Evolutionary conservation across 1,140 invertebrate genomes (phyloP).

Genomic region (Elysia chlorotica): DNA sequence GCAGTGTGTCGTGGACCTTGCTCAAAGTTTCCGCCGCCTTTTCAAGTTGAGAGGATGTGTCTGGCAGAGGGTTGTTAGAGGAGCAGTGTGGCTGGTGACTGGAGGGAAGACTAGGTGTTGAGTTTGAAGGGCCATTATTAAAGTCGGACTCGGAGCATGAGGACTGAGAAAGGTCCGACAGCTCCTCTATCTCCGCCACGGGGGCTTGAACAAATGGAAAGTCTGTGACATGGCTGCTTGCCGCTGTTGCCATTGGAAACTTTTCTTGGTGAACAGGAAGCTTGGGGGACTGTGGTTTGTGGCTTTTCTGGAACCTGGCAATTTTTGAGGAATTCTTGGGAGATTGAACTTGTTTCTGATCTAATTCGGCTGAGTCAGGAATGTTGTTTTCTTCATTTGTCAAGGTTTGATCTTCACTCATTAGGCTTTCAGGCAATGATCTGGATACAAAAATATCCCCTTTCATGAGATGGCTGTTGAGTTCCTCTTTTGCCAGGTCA

Average conservation of each 20-base stretch:
- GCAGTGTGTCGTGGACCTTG: slow-evolving; percentile 12
- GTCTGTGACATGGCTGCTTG: not conserved
- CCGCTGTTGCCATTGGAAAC: not conserved
- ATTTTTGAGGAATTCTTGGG: too few relatives aligned
- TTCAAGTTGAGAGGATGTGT: slow-evolving; percentile 9
- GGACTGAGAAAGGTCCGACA: slow-evolving; percentile 32
- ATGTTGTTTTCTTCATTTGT: too few relatives aligned
- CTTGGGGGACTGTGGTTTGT: too few relatives aligned
- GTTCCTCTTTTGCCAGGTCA: too few relatives aligned
- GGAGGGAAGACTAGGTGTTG: slow-evolving; percentile 9
- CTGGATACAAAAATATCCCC: too few relatives aligned
- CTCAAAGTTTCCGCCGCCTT: slow-evolving; percentile 20
- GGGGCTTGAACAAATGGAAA: slow-evolving; percentile 24
- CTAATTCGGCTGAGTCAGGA: too few relatives aligned
- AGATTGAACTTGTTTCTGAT: too few relatives aligned
- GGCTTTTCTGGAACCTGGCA: too few relatives aligned
- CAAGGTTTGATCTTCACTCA: too few relatives aligned
- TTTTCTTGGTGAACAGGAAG: too few relatives aligned
- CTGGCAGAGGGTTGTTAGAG: not conserved
- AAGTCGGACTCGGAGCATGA: slow-evolving; percentile 27
- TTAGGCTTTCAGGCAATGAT: too few relatives aligned
- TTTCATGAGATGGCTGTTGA: too few relatives aligned
- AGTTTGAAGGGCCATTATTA: slow-evolving; percentile 1
- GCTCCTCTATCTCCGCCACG: slow-evolving; percentile 31
- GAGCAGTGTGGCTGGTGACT: not conserved